Evolutionary conservation across 2,888 invertebrate species (phyloP), one percentile per base, ranked within the genome.

Genomic region (Phaedon cochleariae): DNA sequence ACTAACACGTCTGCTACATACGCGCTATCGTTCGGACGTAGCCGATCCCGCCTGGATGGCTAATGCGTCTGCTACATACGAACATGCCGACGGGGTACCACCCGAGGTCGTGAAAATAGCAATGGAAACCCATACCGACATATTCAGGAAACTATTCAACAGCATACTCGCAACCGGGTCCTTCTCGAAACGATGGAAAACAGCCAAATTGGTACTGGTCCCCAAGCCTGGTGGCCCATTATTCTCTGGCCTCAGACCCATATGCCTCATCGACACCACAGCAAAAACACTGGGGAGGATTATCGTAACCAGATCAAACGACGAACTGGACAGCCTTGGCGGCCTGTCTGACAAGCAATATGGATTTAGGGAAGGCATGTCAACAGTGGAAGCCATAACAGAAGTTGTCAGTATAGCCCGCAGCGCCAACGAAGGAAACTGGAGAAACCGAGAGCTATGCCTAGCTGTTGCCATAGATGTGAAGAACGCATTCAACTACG

Each of bases 351-450:
- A 22, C 5, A 20, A 15, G 1, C 66, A 69, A 21, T 67, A 49
- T 49, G 70, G 66, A 4, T 70, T 70, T 45, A 49, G 62, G 10
- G 41, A 37, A 10, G 57, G 58, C 0, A 58, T 15, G 20, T 59
- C 52, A 3, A 67, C 64, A 1, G 2, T 64, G 2, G 31, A 52
- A 10, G 69, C 69, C 0, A 15, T 64, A 20, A 49, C 7, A 59
- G 52, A 20, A 41, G 34, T 12, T 31, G 58, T 29, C 61, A 48
- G 12, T 22, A 31, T 0, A 17, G 62, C n/a, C n/a, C n/a, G n/a
- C n/a, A n/a, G n/a, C n/a, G n/a, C n/a, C n/a, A n/a, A n/a, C n/a
- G n/a, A n/a, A n/a, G n/a, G n/a, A n/a, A n/a, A n/a, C n/a, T n/a
- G n/a, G n/a, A n/a, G n/a, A n/a, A n/a, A n/a, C n/a, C n/a, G n/a